Conservation (phyloP, 92 coral and sea anemone species). For the Parazoanthus darwini region DNA sequence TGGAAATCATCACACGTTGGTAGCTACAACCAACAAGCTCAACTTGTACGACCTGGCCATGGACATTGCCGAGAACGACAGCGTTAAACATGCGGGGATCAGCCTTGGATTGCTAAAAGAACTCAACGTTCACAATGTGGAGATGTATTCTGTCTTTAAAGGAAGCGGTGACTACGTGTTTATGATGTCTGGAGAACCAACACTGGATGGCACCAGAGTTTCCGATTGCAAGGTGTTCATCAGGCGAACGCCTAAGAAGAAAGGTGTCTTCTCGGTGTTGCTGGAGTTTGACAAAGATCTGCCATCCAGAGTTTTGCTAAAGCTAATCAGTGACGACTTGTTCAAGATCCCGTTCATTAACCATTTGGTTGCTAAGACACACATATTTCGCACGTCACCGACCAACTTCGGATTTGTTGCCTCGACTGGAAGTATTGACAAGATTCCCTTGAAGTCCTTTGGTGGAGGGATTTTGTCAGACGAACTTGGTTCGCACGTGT, state of each 20-base stretch:
- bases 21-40: conserved; percentile 74
- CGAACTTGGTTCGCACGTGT: conserved; percentile 84
- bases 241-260: conserved; percentile 78
- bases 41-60: conserved; percentile 82
- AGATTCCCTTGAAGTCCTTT: conserved; percentile 84
- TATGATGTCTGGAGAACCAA: conserved; percentile 84
- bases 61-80: conserved; percentile 69
- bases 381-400: conserved; percentile 74
- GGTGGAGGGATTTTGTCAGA: conserved; percentile 88
- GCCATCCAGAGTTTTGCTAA: conserved; percentile 80
- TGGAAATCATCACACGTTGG: conserved; percentile 89
- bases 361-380: conserved; percentile 80
- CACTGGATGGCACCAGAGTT: conserved; percentile 61
- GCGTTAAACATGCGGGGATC: conserved; percentile 82
- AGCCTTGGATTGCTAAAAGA: conserved; percentile 62
- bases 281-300: conserved; percentile 82
- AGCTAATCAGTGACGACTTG: conserved; percentile 79
- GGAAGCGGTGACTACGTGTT: conserved; percentile 90
- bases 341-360: conserved; percentile 88
- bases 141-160: conserved; percentile 94
- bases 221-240: conserved; percentile 86
- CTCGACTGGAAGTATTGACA: conserved; percentile 89
- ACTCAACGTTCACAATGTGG: conserved; percentile 73
- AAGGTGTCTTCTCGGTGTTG: conserved; percentile 80
- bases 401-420: conserved; percentile 96